Percentiles rank a stretch among this genome's conserved stretches.
These are phyloP conservation scores for Ectropis grisescens DNA, from an alignment of 1,140 invertebrate genomes.

Conservation along the genomic window DNA sequence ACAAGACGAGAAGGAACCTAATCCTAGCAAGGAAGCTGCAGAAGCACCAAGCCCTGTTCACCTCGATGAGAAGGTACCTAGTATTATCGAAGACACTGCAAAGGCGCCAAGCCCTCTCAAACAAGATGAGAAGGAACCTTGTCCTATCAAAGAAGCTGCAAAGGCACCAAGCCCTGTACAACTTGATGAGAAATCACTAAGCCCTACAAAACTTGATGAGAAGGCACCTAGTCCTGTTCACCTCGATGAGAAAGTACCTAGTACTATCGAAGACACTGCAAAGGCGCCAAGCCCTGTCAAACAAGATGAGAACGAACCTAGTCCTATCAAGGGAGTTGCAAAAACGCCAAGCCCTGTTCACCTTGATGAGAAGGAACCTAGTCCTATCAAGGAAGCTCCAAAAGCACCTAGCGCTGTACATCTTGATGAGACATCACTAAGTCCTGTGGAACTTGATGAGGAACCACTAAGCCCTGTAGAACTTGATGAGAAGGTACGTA, in stretches of 20 bases:
- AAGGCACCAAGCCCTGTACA: neutral
- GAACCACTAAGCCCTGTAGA: no score
- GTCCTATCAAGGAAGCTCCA: neutral
- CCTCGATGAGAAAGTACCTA: neutral
- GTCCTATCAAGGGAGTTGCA: no score
- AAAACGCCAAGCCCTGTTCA: neutral
- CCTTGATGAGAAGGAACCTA: neutral
- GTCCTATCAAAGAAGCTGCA: neutral
- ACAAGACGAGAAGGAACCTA: neutral
- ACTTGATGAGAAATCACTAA: neutral
- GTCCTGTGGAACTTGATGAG: no score
- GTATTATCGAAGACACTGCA: neutral
- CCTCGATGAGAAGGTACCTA: neutral
- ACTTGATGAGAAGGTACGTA: neutral
- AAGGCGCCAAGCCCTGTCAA: neutral
- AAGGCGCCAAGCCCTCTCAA: neutral
- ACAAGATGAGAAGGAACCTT: constrained; percentile 4
- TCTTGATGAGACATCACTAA: no score
- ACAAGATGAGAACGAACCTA: neutral
- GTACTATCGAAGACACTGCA: no score
- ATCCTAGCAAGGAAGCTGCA: neutral
- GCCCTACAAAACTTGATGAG: neutral
- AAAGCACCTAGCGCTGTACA: neutral
- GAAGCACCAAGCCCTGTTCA: neutral
- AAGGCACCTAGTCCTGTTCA: neutral